Evolutionary conservation across 2,888 invertebrate genomes (phyloP), one percentile per base, ranked within the genome.

Genomic region (Aleiodes alternator): DNA sequence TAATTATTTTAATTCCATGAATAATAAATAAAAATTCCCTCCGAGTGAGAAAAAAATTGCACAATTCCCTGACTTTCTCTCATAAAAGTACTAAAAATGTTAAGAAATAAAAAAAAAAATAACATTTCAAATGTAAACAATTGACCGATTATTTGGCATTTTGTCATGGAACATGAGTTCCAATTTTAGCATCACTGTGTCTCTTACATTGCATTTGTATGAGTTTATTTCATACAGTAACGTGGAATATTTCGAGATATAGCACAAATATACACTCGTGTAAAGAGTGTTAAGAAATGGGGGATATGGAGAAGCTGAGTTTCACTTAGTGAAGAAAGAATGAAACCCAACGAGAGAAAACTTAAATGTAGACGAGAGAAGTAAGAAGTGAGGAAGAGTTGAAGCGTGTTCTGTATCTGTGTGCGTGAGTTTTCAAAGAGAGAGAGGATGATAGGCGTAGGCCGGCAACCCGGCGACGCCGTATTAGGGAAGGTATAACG

Each of bases 401-500:
- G 71, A 57, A 57, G 73, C 70, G 64, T 43, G 74, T 78, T 80
- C 79, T 80, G 79, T 79, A 79, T 79, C 66, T 69, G 79, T 76
- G 68, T 70, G 56, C 48, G 64, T 76, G 43, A 8, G 43, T 43
- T 43, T 43, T 43, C 11, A 43, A 11, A 43, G 43, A 53, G 43
- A n/a, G 51, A 50, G 34, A 43, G 56, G 34, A 57, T 75, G 76
- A 59, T 78, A 77, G 81, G 83, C 84, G 85, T 83, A 83, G 84
- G 82, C 83, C 81, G 81, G 82, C 66, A 78, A 83, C 83, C 83
- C 82, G 82, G 80, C 84, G 87, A 86, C 82, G 82, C 87, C 89
- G 89, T 89, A 88, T 89, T 89, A 87, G 88, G 88, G 83, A 87
- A 87, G 87, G 87, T 74, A 56, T 53, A 43, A 80, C 84, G 82